Evolutionary conservation across 2,113 vertebrate species (phyloP).

Genomic region (Trichomycterus rosablanca): DNA sequence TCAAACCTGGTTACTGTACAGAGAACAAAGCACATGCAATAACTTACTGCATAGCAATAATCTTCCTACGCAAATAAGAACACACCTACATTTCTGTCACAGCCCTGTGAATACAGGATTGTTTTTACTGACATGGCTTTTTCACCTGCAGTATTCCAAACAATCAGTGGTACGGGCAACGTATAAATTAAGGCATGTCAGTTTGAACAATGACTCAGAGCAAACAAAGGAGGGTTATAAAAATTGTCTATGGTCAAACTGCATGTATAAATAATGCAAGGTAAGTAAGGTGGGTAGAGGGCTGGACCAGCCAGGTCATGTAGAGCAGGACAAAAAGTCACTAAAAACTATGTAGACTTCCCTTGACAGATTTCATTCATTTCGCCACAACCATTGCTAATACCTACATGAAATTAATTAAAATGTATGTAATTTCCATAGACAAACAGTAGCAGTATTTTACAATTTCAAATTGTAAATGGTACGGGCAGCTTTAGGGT

Average conservation of each 20-base stretch:
- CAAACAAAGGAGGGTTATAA: background rate
- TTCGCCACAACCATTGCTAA: no score
- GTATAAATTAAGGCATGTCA: background rate
- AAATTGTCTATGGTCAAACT: no score
- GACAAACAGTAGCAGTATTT: no score
- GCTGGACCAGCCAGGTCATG: background rate
- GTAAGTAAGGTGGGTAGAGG: background rate
- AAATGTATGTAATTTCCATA: no score
- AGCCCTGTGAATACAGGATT: background rate
- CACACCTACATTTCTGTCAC: background rate
- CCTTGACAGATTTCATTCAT: no score
- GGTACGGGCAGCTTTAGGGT: no score
- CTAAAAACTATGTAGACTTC: background rate
- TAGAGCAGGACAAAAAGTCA: background rate
- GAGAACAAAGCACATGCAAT: background rate
- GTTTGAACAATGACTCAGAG: background rate
- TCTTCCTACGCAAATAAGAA: background rate
- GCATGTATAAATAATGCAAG: background rate
- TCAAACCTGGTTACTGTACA: background rate
- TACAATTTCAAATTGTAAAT: no score
- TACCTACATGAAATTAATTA: no score
- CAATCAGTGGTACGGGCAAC: no score
- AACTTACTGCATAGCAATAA: no score
- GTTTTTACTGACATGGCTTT: background rate
- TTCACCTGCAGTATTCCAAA: no score